These are phyloP conservation scores for Tetraodon nigroviridis DNA, from an alignment of 2,113 vertebrate species.

Conservation along the genomic window DNA sequence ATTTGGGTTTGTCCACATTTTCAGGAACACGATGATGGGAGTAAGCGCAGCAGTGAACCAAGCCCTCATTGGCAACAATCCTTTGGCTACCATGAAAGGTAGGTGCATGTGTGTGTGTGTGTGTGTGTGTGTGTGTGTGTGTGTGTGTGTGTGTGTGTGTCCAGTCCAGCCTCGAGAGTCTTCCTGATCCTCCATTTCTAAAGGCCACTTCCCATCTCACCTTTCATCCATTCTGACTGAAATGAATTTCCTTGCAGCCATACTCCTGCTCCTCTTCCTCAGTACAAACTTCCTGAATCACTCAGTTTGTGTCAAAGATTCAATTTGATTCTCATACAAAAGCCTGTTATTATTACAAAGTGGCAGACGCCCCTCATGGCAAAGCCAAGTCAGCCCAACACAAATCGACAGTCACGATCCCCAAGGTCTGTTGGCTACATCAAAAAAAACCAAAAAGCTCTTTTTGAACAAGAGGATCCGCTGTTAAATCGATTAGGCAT, in stretches of 20 bases:
- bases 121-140: slow-evolving; percentile 18
- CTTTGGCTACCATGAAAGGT: slow-evolving; percentile 93
- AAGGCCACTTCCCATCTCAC: slow-evolving; percentile 53
- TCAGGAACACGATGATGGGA: slow-evolving; percentile 88
- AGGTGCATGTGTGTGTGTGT: slow-evolving; percentile 58
- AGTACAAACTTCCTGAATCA: slow-evolving; percentile 49
- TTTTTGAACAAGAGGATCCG: slow-evolving; percentile 29
- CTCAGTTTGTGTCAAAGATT: slow-evolving; percentile 60
- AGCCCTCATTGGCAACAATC: slow-evolving; percentile 83
- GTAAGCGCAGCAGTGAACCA: slow-evolving; percentile 87
- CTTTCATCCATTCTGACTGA: slow-evolving; percentile 48
- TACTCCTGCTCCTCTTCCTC: slow-evolving; percentile 6
- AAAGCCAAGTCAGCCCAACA: slow-evolving; percentile 52
- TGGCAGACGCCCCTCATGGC: slow-evolving; percentile 59
- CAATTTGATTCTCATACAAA: slow-evolving; percentile 62
- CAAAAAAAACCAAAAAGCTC: slow-evolving; percentile 29
- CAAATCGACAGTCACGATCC: slow-evolving; percentile 48
- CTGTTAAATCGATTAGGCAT: slow-evolving; percentile 64
- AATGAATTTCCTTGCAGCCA: slow-evolving; percentile 44
- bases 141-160: slow-evolving; percentile 10
- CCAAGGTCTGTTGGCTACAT: slow-evolving; percentile 46
- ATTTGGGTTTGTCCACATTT: slow-evolving; percentile 48
- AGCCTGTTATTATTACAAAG: slow-evolving; percentile 43
- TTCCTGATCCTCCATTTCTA: slow-evolving; percentile 44
- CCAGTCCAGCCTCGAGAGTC: slow-evolving; percentile 9